Evolutionary conservation across 2,113 vertebrate genomes (phyloP), one percentile per base, ranked within the genome.

Genomic region (Eurystomus gularis): DNA sequence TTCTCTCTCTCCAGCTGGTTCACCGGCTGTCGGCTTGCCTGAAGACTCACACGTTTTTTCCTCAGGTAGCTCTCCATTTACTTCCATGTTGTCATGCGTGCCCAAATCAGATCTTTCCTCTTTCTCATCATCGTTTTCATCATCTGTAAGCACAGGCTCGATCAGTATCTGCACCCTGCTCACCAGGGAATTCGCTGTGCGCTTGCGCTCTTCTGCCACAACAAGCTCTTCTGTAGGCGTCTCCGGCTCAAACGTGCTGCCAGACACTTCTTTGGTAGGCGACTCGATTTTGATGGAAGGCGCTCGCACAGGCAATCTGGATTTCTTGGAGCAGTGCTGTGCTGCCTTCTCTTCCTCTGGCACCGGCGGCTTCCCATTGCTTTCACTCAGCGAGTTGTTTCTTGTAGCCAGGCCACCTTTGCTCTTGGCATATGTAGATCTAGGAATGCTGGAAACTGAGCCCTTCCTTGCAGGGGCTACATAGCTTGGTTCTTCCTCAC

Each of bases 91-190:
- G 64, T 70, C 40, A 19, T 9, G 77, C 87, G 55, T 8, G 35
- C 55, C 69, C 42, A 82, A 7, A 82, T 82, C 79, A 70, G 83
- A 60, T 19, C 35, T 42, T 54, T 20, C 61, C 46, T 84, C 90
- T 57, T 81, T 55, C 39, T 69, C 73, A 54, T 23, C 69, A 40
- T 37, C 15, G 0, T 42, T 73, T 79, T 97, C 94, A 68, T 84
- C 76, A 68, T 97, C 97, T 52, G 94, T 94, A 86, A 92, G 88
- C 11, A 57, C 96, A 17, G 97, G 92, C 51, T 98, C 97, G 0
- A 98, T 98, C 79, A 97, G 57, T 71, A 98, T 98, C 93, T 97
- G 94, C 29, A 97, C 96, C 57, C 77, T 93, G 62, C 94, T 97
- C 0, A 23, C 81, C 54, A 88, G 72, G 8, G 96, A 95, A 44